Percentiles rank a stretch among this genome's conserved stretches.
Evolutionary conservation across 2,113 vertebrate species (phyloP).

Genomic region (Anoura caudifer): DNA sequence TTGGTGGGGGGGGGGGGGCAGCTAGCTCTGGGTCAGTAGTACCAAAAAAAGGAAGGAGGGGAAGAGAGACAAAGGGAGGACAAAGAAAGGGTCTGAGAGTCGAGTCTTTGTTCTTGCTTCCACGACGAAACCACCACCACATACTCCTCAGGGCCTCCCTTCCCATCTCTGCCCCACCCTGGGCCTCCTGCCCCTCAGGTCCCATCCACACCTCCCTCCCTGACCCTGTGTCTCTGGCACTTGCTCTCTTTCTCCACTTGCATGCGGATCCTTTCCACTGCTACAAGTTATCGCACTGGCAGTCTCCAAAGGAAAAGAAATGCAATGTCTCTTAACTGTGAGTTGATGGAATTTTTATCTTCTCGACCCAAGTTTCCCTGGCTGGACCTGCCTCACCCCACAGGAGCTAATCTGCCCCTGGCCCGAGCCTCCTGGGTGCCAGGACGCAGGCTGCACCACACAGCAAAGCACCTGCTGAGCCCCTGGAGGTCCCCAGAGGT

Average conservation of each 20-base stretch:
- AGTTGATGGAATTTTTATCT: slow-evolving; percentile 60
- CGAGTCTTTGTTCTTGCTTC: not conserved
- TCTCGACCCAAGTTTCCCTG: slow-evolving; percentile 57
- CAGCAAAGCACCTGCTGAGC: accelerated
- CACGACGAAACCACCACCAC: not conserved
- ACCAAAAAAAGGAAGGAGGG: not conserved
- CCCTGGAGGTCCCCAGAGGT: not conserved
- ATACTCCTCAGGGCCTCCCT: not conserved
- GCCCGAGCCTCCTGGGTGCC: not conserved
- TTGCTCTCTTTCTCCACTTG: not conserved
- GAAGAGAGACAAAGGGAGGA: not conserved
- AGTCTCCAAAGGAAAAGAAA: slow-evolving; percentile 64
- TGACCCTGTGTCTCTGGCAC: not conserved
- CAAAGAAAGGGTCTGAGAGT: not conserved
- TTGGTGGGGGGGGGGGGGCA: not conserved
- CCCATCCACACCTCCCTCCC: not conserved
- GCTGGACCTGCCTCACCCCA: slow-evolving; percentile 14
- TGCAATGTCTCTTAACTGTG: slow-evolving; percentile 38
- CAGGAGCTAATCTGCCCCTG: not conserved
- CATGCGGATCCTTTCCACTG: slow-evolving; percentile 21
- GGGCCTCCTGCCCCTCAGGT: not conserved
- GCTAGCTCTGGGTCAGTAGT: not conserved
- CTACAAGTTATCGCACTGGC: slow-evolving; percentile 63
- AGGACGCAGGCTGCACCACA: not conserved
- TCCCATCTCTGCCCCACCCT: not conserved